These are phyloP conservation scores for Malthinus seriepunctatus DNA, from an alignment of 2,888 invertebrate species.

Conservation along the genomic window DNA sequence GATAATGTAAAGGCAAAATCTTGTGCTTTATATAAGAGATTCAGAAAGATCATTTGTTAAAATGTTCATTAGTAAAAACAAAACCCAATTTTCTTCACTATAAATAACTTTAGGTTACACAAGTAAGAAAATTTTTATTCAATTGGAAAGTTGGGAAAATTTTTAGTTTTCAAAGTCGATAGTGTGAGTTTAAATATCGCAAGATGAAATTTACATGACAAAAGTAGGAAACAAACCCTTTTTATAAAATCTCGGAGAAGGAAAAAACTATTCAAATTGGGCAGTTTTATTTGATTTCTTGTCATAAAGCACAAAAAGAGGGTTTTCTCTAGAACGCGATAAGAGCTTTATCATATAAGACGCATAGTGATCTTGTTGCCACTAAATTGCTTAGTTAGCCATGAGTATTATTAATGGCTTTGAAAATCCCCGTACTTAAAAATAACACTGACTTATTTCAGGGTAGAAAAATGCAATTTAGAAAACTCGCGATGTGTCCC, in stretches of 20 bases:
- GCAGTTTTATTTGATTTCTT: conserved; percentile 37
- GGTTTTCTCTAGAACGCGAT: conserved; percentile 14
- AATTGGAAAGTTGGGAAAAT: not conserved
- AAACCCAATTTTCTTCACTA: conserved; percentile 34
- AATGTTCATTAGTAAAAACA: conserved; percentile 42
- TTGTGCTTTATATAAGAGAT: conserved; percentile 33
- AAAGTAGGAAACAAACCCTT: conserved; percentile 4
- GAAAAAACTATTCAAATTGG: conserved; percentile 43
- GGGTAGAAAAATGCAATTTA: conserved; percentile 33
- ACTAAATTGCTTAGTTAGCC: conserved; percentile 42
- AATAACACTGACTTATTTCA: conserved; percentile 44
- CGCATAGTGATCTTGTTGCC: conserved; percentile 32
- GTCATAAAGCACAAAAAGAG: conserved; percentile 9
- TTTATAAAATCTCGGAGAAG: conserved; percentile 23
- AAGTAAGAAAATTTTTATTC: not conserved
- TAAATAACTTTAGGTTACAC: not conserved
- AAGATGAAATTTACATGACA: no score
- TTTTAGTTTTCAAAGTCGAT: no score
- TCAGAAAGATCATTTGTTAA: conserved; percentile 40
- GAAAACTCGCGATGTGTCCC: conserved; percentile 39
- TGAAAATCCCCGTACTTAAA: conserved; percentile 42
- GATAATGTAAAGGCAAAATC: conserved; percentile 36
- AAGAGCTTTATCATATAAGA: conserved; percentile 20
- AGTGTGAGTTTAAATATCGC: no score
- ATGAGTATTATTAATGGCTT: conserved; percentile 48